Conservation (phyloP, 2,113 vertebrate genomes). For the Zosterops hypoxanthus region DNA sequence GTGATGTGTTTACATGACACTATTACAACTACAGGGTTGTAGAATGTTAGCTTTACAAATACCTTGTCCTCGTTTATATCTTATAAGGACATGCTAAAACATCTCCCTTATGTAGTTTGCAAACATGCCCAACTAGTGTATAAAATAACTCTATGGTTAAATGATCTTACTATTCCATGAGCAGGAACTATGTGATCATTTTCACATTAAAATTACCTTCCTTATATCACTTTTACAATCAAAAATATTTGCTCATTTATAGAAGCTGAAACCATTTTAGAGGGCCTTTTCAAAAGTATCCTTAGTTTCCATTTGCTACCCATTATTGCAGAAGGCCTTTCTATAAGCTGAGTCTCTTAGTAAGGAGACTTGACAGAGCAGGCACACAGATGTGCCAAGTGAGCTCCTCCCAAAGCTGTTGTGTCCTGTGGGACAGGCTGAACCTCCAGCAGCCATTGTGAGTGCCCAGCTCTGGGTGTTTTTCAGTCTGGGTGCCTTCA, state of each 20-base stretch:
- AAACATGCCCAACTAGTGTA: neutral
- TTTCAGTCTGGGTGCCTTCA: neutral
- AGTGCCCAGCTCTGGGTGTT: neutral
- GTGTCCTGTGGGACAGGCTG: accelerated
- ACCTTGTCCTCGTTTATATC: neutral
- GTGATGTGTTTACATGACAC: neutral
- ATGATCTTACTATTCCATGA: neutral
- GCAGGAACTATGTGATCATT: neutral
- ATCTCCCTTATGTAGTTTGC: neutral
- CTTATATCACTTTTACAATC: neutral
- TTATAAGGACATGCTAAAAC: neutral
- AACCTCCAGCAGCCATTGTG: accelerated
- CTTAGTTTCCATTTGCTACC: neutral
- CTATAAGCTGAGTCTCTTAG: neutral
- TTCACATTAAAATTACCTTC: neutral
- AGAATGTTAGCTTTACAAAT: neutral
- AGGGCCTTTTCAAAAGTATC: neutral
- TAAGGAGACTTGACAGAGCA: neutral
- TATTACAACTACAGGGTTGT: neutral
- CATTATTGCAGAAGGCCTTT: neutral
- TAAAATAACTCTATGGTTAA: neutral
- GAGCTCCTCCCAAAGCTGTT: neutral
- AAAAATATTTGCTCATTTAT: neutral
- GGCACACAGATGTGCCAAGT: neutral
- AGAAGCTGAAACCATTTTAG: neutral